phyloP scores from a whole-genome alignment of 1,140 invertebrate species.

The Plectrocnemia conspersa region DNA sequence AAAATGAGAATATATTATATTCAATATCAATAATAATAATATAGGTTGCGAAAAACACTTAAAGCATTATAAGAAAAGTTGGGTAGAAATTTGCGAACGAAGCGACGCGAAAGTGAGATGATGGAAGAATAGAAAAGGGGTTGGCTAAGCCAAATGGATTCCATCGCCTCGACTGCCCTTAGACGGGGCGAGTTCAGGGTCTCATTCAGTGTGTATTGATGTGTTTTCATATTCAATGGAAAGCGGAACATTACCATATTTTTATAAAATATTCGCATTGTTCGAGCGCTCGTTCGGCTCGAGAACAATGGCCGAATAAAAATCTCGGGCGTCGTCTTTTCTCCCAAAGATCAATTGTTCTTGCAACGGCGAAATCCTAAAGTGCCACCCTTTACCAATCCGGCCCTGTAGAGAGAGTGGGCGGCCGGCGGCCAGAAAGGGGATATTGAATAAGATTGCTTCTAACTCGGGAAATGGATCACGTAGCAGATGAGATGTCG shows the following conservation, averaged over 20 bases:
- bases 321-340: too few species aligned
- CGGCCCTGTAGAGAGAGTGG: constrained; percentile 20
- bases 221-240: too few species aligned
- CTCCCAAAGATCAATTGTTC: too few species aligned
- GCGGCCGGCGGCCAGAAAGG: constrained; percentile 38
- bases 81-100: neutral
- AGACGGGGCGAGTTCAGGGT: constrained; percentile 6
- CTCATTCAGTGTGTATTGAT: constrained; percentile 6
- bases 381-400: neutral
- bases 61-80: constrained; percentile 14
- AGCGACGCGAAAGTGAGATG: neutral
- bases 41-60: neutral
- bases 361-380: too few species aligned
- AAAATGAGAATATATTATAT: neutral
- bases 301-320: too few species aligned
- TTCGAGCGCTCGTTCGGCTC: too few species aligned
- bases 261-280: too few species aligned
- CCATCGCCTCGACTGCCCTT: constrained; percentile 31
- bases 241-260: too few species aligned
- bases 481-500: constrained; percentile 56
- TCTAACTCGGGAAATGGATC: constrained; percentile 55
- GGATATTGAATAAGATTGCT: constrained; percentile 56
- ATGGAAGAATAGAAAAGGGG: constrained; percentile 19
- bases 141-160: constrained; percentile 36
- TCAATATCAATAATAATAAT: neutral